Base-by-base conservation (phyloP, 64 coral and sea anemone species). In the Actinia tenebrosa region DNA sequence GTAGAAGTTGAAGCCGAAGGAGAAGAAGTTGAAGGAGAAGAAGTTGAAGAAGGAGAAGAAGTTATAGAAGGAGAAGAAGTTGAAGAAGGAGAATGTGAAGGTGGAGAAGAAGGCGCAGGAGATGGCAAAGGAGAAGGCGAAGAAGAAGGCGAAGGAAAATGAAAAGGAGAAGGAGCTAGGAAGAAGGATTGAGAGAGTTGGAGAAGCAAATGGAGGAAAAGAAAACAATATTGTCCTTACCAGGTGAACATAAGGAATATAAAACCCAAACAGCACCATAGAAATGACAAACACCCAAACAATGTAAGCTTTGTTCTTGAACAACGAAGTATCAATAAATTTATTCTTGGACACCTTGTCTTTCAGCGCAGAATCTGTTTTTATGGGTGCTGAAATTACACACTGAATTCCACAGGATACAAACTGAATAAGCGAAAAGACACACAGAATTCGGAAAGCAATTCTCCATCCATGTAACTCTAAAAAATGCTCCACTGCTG, bases 301-400 rank as follows among this genome's bases (percentile, higher is more conserved):
- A 54, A 95, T 45, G 52, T 87, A 95, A n/a, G 94, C 94, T 56
- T 95, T 95, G 85, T 95, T 95, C 66, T 92, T 95, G 16, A 95
- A 52, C 19, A 95, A 55, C 16, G 79, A 87, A n/a, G 89, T 79
- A 37, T 90, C 91, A 60, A 89, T 37, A 44, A 22, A 56, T 84
- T 95, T 95, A 53, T 22, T 84, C 52, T 16, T 78, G 46, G 60
- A 82, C 15, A 2, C 25, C 42, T 42, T 27, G 44, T 79, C 82
- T 56, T 84, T 82, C 43, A 7, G 83, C 26, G 16, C 53, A 71
- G 22, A 5, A 60, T 92, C 47, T 2, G 84, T 15, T 80, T 77
- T 89, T 18, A 83, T 64, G 3, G 94, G 91, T 56, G 84, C 45
- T 6, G 84, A 87, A 18, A 95, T 83, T 16, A 79, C 16, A 72